phyloP scores from a whole-genome alignment of 2,888 invertebrate genomes.

The Bembecia ichneumoniformis region DNA sequence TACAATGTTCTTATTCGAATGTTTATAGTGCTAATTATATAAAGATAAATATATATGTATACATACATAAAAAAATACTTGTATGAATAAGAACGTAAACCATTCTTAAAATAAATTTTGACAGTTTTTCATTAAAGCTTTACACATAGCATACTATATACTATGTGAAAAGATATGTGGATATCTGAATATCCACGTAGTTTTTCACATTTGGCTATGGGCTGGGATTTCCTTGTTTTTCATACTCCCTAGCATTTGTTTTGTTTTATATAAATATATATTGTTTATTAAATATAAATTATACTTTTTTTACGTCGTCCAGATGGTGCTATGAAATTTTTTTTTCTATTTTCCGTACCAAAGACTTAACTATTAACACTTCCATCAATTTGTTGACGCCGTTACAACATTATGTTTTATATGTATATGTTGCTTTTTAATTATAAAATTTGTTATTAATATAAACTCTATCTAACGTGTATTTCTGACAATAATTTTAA shows the following conservation, averaged over 20 bases:
- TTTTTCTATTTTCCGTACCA: conserved; percentile 54
- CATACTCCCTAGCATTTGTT: conserved; percentile 2
- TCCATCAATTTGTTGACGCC: neutral
- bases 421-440: conserved; percentile 28
- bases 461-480: conserved; percentile 38
- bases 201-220: too few relatives aligned
- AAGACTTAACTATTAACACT: conserved; percentile 40
- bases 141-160: too few relatives aligned
- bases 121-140: too few relatives aligned
- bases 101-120: too few relatives aligned
- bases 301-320: conserved; percentile 32
- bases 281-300: conserved; percentile 22
- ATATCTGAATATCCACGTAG: neutral
- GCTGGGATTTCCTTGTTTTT: conserved; percentile 15
- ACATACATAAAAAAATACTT: too few relatives aligned
- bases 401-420: conserved; percentile 13
- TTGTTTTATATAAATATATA: conserved; percentile 14
- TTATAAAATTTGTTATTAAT: conserved; percentile 17
- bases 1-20: conserved; percentile 18
- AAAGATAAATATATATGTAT: too few relatives aligned
- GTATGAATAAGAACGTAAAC: too few relatives aligned
- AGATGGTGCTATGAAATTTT: conserved; percentile 64
- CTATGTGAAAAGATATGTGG: too few relatives aligned
- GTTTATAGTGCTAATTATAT: conserved; percentile 1
- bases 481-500: conserved; percentile 46